Percentiles rank a stretch among this genome's conserved stretches.
Conservation (phyloP, 2,113 vertebrate genomes). For the Percina caprodes region DNA sequence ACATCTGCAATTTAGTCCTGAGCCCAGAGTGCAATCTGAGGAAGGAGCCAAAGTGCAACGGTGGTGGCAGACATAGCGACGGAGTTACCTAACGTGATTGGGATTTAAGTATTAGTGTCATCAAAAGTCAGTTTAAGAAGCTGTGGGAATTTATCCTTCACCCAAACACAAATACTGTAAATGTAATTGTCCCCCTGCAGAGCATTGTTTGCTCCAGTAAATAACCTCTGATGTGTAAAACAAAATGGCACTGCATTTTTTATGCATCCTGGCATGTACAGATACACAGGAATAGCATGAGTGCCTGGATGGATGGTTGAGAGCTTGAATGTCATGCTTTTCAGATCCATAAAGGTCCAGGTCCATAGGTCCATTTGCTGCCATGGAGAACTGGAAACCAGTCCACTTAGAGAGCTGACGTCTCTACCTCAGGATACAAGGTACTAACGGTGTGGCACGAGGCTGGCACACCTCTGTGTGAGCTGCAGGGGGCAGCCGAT, state of each 20-base stretch:
- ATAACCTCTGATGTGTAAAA: background rate
- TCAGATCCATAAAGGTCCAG: slow-evolving; percentile 16
- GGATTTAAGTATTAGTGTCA: background rate
- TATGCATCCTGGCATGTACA: background rate
- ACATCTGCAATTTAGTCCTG: slow-evolving; percentile 33
- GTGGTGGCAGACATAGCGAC: fast-evolving
- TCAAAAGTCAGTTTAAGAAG: background rate
- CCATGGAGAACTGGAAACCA: background rate
- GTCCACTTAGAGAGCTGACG: background rate
- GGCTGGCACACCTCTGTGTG: background rate
- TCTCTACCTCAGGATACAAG: background rate
- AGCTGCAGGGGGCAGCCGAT: slow-evolving; percentile 62
- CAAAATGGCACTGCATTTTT: background rate
- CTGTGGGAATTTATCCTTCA: slow-evolving; percentile 7
- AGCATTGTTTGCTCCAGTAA: background rate
- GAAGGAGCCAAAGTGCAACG: background rate
- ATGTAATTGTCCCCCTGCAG: background rate
- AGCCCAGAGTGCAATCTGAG: background rate
- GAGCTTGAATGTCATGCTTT: slow-evolving; percentile 30
- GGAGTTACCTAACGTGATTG: slow-evolving; percentile 12
- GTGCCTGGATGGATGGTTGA: background rate
- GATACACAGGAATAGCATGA: background rate
- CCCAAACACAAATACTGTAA: background rate
- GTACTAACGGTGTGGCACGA: background rate
- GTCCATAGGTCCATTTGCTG: background rate